These are phyloP conservation scores for Coturnix japonica DNA, from an alignment of 2,113 vertebrate species.

Conservation along the genomic window DNA sequence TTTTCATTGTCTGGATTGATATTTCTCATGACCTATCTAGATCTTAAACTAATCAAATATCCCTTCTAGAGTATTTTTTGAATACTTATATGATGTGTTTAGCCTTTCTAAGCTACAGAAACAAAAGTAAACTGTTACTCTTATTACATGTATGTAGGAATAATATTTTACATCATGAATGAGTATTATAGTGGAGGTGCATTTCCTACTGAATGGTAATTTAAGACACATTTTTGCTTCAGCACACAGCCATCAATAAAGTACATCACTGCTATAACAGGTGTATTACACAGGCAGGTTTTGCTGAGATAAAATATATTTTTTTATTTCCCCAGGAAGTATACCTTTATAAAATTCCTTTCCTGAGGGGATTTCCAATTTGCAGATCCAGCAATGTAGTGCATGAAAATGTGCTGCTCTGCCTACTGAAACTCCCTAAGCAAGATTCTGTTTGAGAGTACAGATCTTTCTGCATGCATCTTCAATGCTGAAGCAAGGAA, in stretches of 20 bases:
- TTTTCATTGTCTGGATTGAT: neutral
- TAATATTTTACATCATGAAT: neutral
- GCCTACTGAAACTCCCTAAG: neutral
- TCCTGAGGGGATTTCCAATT: neutral
- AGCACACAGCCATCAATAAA: neutral
- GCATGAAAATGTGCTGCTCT: neutral
- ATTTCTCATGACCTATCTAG: neutral
- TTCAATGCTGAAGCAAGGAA: neutral
- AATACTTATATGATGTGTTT: neutral
- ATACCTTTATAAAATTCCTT: neutral
- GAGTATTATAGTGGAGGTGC: neutral
- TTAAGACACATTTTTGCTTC: neutral
- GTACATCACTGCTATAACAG: neutral
- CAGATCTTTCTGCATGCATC: neutral
- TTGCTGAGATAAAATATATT: neutral
- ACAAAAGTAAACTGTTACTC: neutral
- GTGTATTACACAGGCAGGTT: neutral
- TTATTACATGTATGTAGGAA: neutral
- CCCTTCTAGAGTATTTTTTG: neutral
- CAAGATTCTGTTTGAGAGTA: neutral
- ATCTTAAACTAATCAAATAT: neutral
- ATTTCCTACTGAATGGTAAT: neutral
- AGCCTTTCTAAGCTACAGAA: neutral
- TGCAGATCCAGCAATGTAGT: neutral
- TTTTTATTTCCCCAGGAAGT: constrained; percentile 5